These are phyloP conservation scores for Malurus splendens DNA, from an alignment of 2,797 vertebrate species.

Conservation along the genomic window DNA sequence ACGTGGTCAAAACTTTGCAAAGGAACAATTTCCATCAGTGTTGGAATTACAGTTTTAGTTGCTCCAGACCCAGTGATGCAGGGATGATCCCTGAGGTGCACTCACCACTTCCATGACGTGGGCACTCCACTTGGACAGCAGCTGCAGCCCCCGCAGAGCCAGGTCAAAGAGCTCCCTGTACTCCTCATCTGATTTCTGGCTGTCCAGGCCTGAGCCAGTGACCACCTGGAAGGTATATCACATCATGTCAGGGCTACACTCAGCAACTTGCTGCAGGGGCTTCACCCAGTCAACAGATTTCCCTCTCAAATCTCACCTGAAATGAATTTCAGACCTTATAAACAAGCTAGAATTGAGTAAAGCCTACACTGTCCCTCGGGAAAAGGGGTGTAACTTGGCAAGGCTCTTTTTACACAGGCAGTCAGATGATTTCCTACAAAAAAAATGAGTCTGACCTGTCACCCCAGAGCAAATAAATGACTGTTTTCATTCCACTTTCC, in stretches of 20 bases:
- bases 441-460: not conserved
- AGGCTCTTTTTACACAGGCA: not conserved
- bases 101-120: slow-evolving; percentile 99
- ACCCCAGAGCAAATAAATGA: not conserved
- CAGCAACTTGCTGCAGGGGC: not conserved
- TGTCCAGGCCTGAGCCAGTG: slow-evolving; percentile 95
- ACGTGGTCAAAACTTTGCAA: not conserved
- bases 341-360: not conserved
- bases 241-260: not conserved
- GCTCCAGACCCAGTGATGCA: not conserved
- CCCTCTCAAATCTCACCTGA: not conserved
- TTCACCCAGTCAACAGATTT: not conserved
- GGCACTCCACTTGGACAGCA: slow-evolving; percentile 98
- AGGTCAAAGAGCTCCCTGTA: slow-evolving; percentile 96
- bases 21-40: not conserved
- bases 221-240: slow-evolving; percentile 78
- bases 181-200: slow-evolving; percentile 97
- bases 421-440: not conserved
- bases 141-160: slow-evolving; percentile 90
- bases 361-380: not conserved
- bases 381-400: not conserved
- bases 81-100: not conserved
- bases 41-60: not conserved
- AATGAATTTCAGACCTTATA: not conserved
- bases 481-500: not conserved